Evolutionary conservation across 1,140 invertebrate genomes (phyloP).

Genomic region (Pseudachorutes palmiensis): DNA sequence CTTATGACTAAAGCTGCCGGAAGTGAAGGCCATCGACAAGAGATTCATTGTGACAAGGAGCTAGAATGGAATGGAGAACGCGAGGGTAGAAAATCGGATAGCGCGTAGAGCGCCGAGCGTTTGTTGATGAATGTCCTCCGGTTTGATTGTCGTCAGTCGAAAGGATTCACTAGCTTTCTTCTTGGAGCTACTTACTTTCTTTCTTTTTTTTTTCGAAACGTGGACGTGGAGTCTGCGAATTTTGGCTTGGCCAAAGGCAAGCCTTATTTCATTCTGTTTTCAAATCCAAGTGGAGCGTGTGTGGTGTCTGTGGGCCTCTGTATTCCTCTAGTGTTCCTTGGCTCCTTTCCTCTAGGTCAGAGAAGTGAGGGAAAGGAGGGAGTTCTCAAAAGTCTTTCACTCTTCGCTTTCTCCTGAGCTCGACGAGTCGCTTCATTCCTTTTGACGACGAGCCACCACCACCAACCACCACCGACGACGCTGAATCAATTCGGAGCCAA

Average conservation of each 20-base stretch:
- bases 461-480: neutral
- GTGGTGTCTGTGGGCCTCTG: too few relatives aligned
- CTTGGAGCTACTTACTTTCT: too few relatives aligned
- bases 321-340: too few relatives aligned
- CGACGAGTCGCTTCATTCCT: neutral
- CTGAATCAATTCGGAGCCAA: neutral
- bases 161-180: neutral
- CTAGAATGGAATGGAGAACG: neutral
- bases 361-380: neutral
- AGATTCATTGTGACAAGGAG: constrained; percentile 8
- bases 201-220: neutral
- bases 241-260: neutral
- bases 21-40: neutral
- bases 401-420: neutral
- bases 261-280: neutral
- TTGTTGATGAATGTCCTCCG: constrained; percentile 33
- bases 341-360: neutral
- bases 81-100: constrained; percentile 7
- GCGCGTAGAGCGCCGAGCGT: constrained; percentile 11
- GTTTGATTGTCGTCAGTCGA: constrained; percentile 22
- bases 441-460: neutral
- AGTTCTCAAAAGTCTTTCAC: neutral
- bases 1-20: neutral
- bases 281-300: too few relatives aligned
- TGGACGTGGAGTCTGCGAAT: neutral